These are phyloP conservation scores for Laterallus jamaicensis DNA, from an alignment of 2,113 vertebrate genomes.

Conservation along the genomic window DNA sequence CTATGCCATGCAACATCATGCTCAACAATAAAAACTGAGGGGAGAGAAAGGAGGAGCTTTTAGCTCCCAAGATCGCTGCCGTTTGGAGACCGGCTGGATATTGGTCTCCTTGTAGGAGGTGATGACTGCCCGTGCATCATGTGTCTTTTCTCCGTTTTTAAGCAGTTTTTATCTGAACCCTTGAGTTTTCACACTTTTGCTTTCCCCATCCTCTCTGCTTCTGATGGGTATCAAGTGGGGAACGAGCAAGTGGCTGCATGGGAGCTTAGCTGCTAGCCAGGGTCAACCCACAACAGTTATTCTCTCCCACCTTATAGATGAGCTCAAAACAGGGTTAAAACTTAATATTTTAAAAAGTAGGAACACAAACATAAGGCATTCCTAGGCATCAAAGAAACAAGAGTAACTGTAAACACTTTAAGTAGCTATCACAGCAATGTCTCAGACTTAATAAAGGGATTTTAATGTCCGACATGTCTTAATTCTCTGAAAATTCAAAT, in stretches of 20 bases:
- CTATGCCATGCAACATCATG: not conserved
- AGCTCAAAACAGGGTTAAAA: not conserved
- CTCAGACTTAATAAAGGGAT: not conserved
- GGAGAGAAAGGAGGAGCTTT: not conserved
- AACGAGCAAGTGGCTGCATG: not conserved
- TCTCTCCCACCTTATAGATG: rapidly evolving
- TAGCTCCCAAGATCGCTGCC: not conserved
- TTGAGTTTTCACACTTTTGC: not conserved
- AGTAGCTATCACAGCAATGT: not conserved
- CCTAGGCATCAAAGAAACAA: not conserved
- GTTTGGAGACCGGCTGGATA: not conserved
- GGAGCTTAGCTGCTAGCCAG: not conserved
- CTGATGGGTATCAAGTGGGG: not conserved
- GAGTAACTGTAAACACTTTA: not conserved
- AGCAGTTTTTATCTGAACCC: not conserved
- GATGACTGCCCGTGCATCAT: not conserved
- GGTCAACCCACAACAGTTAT: not conserved
- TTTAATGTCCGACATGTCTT: not conserved
- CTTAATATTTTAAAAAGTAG: not conserved
- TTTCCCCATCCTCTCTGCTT: not conserved
- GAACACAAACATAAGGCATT: not conserved
- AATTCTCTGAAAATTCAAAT: not conserved
- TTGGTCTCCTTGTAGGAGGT: not conserved
- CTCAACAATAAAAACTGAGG: not conserved
- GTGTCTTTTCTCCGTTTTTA: not conserved